phyloP scores from a whole-genome alignment of 2,113 vertebrate genomes.

The cattle (Bos taurus) region DNA sequence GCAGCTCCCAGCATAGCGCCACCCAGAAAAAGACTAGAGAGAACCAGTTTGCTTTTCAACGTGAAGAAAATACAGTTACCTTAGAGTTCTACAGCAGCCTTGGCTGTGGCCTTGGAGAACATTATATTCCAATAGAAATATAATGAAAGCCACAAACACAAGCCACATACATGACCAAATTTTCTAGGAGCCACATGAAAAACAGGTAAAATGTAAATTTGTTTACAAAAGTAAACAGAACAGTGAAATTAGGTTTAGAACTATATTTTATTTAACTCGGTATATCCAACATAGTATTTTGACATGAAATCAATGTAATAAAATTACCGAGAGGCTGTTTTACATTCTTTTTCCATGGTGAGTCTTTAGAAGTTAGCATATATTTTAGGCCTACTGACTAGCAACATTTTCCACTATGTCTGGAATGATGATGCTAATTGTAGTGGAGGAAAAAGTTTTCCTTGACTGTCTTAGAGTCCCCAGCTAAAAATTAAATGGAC shows the following conservation, averaged over 20 bases:
- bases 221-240: background rate
- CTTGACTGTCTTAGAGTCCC: background rate
- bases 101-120: background rate
- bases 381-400: background rate
- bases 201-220: background rate
- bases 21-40: background rate
- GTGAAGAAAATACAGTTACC: background rate
- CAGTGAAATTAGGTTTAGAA: background rate
- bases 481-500: background rate
- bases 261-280: background rate
- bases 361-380: background rate
- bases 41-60: background rate
- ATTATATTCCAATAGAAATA: background rate
- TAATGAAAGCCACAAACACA: background rate
- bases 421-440: background rate
- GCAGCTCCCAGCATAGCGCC: background rate
- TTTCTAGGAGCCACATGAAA: background rate
- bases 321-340: background rate
- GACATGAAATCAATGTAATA: background rate
- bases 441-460: background rate
- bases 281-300: background rate
- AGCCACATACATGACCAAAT: background rate
- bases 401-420: background rate
- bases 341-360: background rate
- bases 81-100: background rate